Evolutionary conservation across 2,797 vertebrate species (phyloP), one percentile per base, ranked within the genome.

Genomic region (Muraenolepis orangiensis): DNA sequence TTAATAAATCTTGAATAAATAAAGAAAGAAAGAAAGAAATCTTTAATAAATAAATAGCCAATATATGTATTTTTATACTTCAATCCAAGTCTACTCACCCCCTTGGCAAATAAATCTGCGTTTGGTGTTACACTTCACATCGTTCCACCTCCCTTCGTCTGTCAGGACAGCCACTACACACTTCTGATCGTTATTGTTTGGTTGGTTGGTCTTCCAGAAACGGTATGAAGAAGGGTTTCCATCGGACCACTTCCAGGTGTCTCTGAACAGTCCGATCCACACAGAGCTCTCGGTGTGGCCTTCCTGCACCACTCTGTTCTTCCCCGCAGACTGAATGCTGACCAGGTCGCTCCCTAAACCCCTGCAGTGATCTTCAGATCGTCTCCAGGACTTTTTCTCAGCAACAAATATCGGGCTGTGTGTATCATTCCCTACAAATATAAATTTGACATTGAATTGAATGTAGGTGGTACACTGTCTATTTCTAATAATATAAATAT

Each of bases 241-340:
- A 74, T 91, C 87, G 0, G 88, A 92, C 91, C 91, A 92, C 46
- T 14, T 82, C 91, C 92, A 93, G 14, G 76, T 36, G 71, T 93
- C 93, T 76, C 82, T 90, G 76, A 93, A 93, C 36, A 93, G 85
- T 69, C 91, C 90, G 7, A 89, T 91, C 91, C 92, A 93, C 36
- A 85, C 77, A 2, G 46, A 72, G 72, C 77, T 73, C 36, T 77
- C 78, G 14, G 0, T 2, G 12, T 80, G 80, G 12, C 81, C n/a
- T 0, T 40, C 78, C 14, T 1, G 78, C 3, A 91, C 67, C 0
- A 69, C 79, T 10, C 74, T 29, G 73, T 92, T 93, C 46, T 91
- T 84, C 4, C 73, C 66, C 29, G 20, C 36, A 30, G 87, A 87
- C 34, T 71, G 64, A 69, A 90, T 83, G 79, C 77, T 88, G 28